Evolutionary conservation across 2,888 invertebrate genomes (phyloP).

Genomic region (Caenorhabditis auriculariae): DNA sequence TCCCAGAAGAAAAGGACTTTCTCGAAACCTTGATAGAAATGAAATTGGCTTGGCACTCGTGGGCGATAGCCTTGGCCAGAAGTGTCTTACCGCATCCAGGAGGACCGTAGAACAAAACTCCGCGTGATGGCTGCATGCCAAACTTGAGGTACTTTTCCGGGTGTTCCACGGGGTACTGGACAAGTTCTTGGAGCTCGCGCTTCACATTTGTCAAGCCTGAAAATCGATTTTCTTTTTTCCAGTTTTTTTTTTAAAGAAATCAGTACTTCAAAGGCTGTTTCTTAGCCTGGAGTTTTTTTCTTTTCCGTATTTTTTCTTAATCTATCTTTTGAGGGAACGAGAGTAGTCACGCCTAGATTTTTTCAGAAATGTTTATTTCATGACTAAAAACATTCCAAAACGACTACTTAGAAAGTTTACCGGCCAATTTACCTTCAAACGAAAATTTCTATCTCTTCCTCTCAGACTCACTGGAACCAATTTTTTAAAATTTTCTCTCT

Average conservation of each 20-base stretch:
- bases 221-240: neutral
- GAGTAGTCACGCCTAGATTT: neutral
- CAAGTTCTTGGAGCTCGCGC: slow-evolving; percentile 91
- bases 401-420: too few species aligned
- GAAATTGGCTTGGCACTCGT: slow-evolving; percentile 99
- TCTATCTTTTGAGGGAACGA: neutral
- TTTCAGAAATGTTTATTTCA: neutral
- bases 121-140: slow-evolving; percentile 98
- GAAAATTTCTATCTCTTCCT: too few species aligned
- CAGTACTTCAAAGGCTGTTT: neutral
- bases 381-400: neutral
- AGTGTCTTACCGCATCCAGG: slow-evolving; percentile 88
- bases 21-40: slow-evolving; percentile 89
- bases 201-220: slow-evolving; percentile 34
- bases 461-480: too few species aligned
- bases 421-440: too few species aligned
- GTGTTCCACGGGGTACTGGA: slow-evolving; percentile 98
- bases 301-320: neutral
- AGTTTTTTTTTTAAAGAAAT: too few species aligned
- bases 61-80: slow-evolving; percentile 82
- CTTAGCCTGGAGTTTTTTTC: neutral
- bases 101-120: slow-evolving; percentile 87
- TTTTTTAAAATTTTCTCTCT: too few species aligned
- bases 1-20: neutral
- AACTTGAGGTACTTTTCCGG: slow-evolving; percentile 99